Evolutionary conservation across 2,888 invertebrate genomes (phyloP).

Genomic region (Opisthograptis luteolata): DNA sequence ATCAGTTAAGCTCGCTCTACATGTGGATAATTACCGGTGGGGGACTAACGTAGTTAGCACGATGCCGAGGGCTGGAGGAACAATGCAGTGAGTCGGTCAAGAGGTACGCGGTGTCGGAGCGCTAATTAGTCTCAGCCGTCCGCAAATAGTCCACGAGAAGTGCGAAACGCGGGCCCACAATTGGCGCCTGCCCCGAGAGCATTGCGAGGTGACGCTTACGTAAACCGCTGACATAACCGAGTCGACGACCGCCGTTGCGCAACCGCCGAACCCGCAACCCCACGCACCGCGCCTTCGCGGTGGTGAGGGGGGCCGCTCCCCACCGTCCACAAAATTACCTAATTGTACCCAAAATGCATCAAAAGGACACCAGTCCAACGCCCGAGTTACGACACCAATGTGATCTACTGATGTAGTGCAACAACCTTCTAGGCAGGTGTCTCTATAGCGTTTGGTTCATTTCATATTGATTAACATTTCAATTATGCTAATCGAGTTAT

Average conservation of each 20-base stretch:
- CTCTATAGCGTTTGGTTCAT: slow-evolving; percentile 51
- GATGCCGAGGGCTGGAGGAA: slow-evolving; percentile 46
- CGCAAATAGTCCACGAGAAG: slow-evolving; percentile 77
- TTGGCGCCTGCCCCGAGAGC: slow-evolving; percentile 63
- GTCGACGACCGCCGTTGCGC: slow-evolving; percentile 83
- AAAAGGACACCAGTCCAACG: slow-evolving; percentile 77
- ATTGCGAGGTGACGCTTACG: slow-evolving; percentile 81
- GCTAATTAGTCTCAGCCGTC: slow-evolving; percentile 68
- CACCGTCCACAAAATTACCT: slow-evolving; percentile 71
- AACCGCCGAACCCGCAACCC: slow-evolving; percentile 80
- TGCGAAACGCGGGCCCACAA: slow-evolving; percentile 71
- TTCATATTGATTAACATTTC: slow-evolving; percentile 57
- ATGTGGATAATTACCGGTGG: slow-evolving; percentile 23
- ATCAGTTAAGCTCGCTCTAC: no score
- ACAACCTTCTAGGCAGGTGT: slow-evolving; percentile 69
- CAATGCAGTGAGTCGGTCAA: slow-evolving; percentile 53
- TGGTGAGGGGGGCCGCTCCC: slow-evolving; percentile 59
- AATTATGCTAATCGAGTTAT: slow-evolving; percentile 53
- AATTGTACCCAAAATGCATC: slow-evolving; percentile 78
- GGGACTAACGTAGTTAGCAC: slow-evolving; percentile 52
- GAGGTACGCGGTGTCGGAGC: slow-evolving; percentile 49
- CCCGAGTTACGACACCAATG: slow-evolving; percentile 70
- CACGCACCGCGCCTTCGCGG: slow-evolving; percentile 65
- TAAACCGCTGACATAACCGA: slow-evolving; percentile 82
- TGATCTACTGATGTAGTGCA: slow-evolving; percentile 74